Percentiles rank a stretch among this genome's conserved stretches.
Conservation (phyloP, 2,888 invertebrate species). For the Melipona bicolor region DNA sequence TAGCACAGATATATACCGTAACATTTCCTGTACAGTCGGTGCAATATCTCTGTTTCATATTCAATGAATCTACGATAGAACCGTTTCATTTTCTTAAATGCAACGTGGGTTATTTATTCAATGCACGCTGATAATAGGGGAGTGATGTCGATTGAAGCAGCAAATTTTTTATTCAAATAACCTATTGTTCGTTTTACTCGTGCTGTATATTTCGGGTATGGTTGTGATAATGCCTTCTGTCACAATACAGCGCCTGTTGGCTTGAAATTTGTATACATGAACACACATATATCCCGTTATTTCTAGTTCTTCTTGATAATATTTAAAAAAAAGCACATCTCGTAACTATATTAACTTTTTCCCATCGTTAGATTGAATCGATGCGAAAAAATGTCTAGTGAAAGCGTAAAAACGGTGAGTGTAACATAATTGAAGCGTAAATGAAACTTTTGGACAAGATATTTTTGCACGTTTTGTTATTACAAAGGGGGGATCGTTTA, state of each 20-base stretch:
- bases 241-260: slow-evolving; percentile 49
- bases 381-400: slow-evolving; percentile 77
- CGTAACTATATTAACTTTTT: slow-evolving; percentile 17
- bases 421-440: slow-evolving; percentile 3
- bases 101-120: slow-evolving; percentile 6
- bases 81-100: slow-evolving; percentile 23
- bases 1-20: slow-evolving; percentile 30
- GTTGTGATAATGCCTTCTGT: slow-evolving; percentile 48
- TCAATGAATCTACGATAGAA: slow-evolving; percentile 11
- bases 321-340: slow-evolving; percentile 5
- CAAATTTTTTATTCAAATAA: slow-evolving; percentile 38
- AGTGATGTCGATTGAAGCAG: slow-evolving; percentile 36
- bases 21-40: slow-evolving; percentile 61
- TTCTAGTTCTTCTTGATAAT: slow-evolving; percentile 24
- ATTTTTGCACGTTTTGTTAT: background rate
- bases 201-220: slow-evolving; percentile 28
- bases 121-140: background rate
- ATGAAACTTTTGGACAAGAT: background rate
- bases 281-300: background rate
- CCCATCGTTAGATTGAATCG: slow-evolving; percentile 2
- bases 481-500: background rate
- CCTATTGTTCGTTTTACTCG: slow-evolving; percentile 19
- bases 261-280: slow-evolving; percentile 34
- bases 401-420: slow-evolving; percentile 82
- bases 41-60: slow-evolving; percentile 31